Conservation (phyloP, 2,797 vertebrate genomes). For the Cetoscarus ocellatus region DNA sequence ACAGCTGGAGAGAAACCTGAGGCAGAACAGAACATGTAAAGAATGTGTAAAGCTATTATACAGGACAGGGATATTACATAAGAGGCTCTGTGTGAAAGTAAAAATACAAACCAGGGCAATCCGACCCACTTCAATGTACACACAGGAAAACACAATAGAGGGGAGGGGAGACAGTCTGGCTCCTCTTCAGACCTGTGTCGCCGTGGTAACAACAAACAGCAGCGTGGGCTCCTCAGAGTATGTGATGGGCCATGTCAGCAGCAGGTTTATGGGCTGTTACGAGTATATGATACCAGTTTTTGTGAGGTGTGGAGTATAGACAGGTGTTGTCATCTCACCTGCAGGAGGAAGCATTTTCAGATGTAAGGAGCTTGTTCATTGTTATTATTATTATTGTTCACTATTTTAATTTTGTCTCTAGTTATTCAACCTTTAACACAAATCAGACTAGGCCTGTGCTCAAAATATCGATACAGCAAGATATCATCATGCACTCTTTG, state of each 20-base stretch:
- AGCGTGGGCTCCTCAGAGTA: slow-evolving; percentile 1
- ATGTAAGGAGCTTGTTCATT: too few species aligned
- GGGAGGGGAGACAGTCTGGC: slow-evolving; percentile 1
- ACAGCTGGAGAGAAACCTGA: not conserved
- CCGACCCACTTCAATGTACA: slow-evolving; percentile 9
- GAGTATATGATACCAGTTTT: too few species aligned
- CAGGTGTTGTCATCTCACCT: too few species aligned
- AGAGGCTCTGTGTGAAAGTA: not conserved
- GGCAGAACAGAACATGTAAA: not conserved
- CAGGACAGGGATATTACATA: not conserved
- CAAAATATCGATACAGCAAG: too few species aligned
- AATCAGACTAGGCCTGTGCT: too few species aligned
- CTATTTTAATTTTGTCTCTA: too few species aligned
- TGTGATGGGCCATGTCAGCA: not conserved
- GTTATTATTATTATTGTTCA: too few species aligned
- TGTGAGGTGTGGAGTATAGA: too few species aligned
- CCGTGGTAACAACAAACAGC: slow-evolving; percentile 24
- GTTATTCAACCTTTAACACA: too few species aligned
- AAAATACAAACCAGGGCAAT: slow-evolving; percentile 16
- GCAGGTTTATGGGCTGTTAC: not conserved
- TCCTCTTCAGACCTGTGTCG: slow-evolving; percentile 8
- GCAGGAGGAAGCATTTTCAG: too few species aligned
- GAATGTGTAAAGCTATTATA: not conserved
- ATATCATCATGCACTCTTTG: too few species aligned
- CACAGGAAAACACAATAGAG: slow-evolving; percentile 10